Evolutionary conservation across 2,888 invertebrate genomes (phyloP).

Genomic region (Nephrotoma guestfalica): DNA sequence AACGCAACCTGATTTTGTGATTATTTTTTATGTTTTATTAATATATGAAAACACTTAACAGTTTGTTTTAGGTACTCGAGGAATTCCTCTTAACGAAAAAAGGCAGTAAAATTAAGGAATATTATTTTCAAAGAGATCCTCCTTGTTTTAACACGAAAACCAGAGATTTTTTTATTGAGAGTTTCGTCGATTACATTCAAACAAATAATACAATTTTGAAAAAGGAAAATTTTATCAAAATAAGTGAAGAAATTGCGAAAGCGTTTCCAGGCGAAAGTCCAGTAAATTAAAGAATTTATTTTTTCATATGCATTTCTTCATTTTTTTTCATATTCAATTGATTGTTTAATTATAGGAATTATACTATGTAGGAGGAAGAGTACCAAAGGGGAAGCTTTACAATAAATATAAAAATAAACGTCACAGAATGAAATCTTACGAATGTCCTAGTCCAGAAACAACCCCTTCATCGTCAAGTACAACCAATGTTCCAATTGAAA

Average conservation of each 20-base stretch:
- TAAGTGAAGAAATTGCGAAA: neutral
- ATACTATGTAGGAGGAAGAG: neutral
- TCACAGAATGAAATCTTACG: neutral
- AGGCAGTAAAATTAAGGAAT: neutral
- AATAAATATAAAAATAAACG: neutral
- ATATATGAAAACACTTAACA: no score
- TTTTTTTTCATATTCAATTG: no score
- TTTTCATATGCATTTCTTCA: neutral
- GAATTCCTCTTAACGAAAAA: neutral
- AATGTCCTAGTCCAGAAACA: neutral
- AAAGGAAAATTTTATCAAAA: neutral
- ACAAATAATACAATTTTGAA: neutral
- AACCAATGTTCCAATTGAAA: neutral
- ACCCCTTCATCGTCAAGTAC: neutral
- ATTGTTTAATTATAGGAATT: neutral
- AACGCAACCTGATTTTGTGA: neutral
- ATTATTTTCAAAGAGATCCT: neutral
- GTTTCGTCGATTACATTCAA: neutral
- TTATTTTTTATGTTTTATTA: neutral
- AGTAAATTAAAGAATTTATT: neutral
- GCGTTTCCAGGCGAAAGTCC: neutral
- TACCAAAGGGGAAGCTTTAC: neutral
- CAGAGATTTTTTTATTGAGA: neutral
- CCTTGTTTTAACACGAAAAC: neutral
- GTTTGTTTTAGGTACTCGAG: neutral